Percentiles rank a stretch among this genome's conserved stretches.
These are phyloP conservation scores for Apodemia mormo DNA, from an alignment of 2,888 invertebrate species.

Conservation along the genomic window DNA sequence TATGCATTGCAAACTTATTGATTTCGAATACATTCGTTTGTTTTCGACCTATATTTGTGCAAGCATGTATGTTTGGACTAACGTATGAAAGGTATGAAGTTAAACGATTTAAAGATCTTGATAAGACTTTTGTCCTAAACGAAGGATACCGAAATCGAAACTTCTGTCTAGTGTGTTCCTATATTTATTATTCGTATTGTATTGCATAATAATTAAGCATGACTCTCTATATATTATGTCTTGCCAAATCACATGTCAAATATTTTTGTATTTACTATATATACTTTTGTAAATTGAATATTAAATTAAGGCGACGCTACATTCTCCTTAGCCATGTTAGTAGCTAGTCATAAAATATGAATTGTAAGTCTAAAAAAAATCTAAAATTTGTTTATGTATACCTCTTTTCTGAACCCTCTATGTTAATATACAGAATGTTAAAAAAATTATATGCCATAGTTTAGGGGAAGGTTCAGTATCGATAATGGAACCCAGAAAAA, in stretches of 20 bases:
- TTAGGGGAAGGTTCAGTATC: too few relatives aligned
- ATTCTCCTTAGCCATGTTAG: neutral
- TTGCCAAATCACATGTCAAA: conserved; percentile 55
- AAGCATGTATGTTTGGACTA: too few relatives aligned
- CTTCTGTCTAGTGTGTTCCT: neutral
- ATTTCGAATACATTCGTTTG: too few relatives aligned
- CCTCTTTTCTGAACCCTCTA: neutral
- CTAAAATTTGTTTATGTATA: neutral
- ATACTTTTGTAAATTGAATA: conserved; percentile 2
- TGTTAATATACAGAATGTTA: too few relatives aligned
- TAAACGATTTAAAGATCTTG: too few relatives aligned
- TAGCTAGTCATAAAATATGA: neutral
- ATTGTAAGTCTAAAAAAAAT: neutral
- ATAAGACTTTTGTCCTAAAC: neutral
- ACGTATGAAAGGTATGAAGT: too few relatives aligned
- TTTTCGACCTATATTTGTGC: too few relatives aligned
- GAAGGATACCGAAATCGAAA: neutral
- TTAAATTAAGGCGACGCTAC: neutral
- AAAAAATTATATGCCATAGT: too few relatives aligned
- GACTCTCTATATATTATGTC: conserved; percentile 65
- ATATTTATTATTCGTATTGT: neutral
- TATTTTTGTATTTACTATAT: conserved; percentile 27
- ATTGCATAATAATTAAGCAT: conserved; percentile 25
- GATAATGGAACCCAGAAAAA: too few relatives aligned
- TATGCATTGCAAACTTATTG: too few relatives aligned